Evolutionary conservation across 2,888 invertebrate genomes (phyloP).

Genomic region (Nebria brevicollis): DNA sequence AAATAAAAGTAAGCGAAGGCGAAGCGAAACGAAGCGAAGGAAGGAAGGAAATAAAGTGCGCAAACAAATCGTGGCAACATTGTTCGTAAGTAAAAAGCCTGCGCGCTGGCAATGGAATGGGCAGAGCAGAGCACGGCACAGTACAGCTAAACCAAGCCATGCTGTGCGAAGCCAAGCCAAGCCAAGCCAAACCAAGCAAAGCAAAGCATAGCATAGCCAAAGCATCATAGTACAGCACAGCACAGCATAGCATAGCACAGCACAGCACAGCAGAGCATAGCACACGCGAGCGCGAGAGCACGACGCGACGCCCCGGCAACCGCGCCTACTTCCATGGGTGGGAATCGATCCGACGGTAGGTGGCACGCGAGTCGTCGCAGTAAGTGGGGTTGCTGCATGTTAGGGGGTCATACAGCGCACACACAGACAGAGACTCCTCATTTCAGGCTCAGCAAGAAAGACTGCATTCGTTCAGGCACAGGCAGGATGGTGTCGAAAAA

Average conservation of each 20-base stretch:
- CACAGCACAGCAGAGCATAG: not conserved
- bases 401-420: constrained; percentile 58
- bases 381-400: constrained; percentile 61
- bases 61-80: constrained; percentile 45
- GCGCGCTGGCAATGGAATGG: constrained; percentile 45
- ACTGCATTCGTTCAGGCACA: constrained; percentile 37
- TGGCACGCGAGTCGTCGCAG: constrained; percentile 59
- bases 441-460: constrained; percentile 55
- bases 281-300: constrained; percentile 45
- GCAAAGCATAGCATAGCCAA: not conserved
- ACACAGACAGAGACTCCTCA: constrained; percentile 51
- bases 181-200: too few relatives aligned
- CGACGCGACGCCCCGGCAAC: constrained; percentile 51
- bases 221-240: not conserved
- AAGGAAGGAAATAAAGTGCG: constrained; percentile 35
- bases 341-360: constrained; percentile 57
- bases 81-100: constrained; percentile 40
- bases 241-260: not conserved
- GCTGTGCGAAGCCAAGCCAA: not conserved
- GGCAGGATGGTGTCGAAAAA: constrained; percentile 59
- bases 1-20: constrained; percentile 1
- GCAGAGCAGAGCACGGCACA: not conserved
- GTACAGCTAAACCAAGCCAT: not conserved
- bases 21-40: not conserved
- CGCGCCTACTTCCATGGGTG: constrained; percentile 61